Evolutionary conservation across 1,140 invertebrate species (phyloP).

Genomic region (Helicoverpa armigera): DNA sequence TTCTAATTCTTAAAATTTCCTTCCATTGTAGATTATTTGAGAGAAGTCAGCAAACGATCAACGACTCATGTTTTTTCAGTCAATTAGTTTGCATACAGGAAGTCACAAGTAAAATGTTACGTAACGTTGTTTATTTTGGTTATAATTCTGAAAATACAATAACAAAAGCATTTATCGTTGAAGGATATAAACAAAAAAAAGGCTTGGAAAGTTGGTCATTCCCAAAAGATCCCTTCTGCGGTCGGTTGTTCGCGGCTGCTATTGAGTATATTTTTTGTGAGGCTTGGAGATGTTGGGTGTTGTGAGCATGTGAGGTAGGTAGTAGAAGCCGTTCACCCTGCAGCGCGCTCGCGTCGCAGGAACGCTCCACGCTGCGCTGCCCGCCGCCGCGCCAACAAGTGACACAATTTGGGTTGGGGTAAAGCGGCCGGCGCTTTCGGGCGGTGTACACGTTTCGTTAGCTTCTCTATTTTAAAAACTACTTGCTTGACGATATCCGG

Average conservation of each 20-base stretch:
- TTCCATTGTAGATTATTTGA: not conserved
- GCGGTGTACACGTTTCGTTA: constrained; percentile 83
- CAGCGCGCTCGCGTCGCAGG: constrained; percentile 48
- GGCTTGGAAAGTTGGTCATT: constrained; percentile 49
- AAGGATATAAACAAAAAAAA: constrained; percentile 56
- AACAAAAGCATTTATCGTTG: constrained; percentile 22
- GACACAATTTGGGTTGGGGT: constrained; percentile 83
- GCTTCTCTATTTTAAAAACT: constrained; percentile 85
- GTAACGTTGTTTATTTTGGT: constrained; percentile 3
- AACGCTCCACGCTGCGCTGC: constrained; percentile 50
- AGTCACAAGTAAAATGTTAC: not conserved
- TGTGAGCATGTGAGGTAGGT: constrained; percentile 54
- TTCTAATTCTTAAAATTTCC: too few species aligned
- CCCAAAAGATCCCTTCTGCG: constrained; percentile 51
- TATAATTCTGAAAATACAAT: constrained; percentile 40
- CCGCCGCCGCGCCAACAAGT: constrained; percentile 69
- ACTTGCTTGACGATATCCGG: constrained; percentile 82
- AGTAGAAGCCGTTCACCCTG: constrained; percentile 59
- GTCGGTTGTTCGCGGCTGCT: constrained; percentile 48
- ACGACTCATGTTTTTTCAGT: not conserved
- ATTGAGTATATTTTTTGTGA: constrained; percentile 61
- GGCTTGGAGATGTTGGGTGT: constrained; percentile 53
- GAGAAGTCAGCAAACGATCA: not conserved
- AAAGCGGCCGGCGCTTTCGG: constrained; percentile 82
- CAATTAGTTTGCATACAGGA: not conserved